These are phyloP conservation scores for Listronotus oregonensis DNA, from an alignment of 1,140 invertebrate species.

Conservation along the genomic window DNA sequence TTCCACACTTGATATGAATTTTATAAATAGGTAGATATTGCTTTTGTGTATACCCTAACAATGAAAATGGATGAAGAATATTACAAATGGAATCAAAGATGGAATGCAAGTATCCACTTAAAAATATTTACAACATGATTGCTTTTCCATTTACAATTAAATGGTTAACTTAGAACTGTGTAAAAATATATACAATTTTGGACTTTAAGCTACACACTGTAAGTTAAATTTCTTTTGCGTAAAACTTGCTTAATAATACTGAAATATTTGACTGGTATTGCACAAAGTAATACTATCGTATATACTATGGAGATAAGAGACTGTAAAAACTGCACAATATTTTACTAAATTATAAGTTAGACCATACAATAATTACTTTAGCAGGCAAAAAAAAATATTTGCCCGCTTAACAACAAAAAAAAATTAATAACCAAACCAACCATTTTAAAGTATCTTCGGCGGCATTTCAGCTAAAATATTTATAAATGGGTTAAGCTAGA, in stretches of 20 bases:
- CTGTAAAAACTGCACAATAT: too few species aligned
- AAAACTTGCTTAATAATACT: conserved; percentile 2
- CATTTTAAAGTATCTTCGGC: too few species aligned
- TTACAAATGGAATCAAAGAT: conserved; percentile 26
- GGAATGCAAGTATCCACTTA: conserved; percentile 41
- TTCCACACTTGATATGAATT: conserved; percentile 39
- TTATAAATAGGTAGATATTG: conserved; percentile 42
- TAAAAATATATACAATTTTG: conserved; percentile 43
- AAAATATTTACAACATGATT: conserved; percentile 44
- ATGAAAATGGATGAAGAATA: conserved; percentile 25
- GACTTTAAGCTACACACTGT: too few species aligned
- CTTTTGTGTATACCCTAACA: conserved; percentile 31
- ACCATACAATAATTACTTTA: too few species aligned
- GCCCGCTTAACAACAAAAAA: too few species aligned
- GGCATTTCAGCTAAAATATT: too few species aligned
- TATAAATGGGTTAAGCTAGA: too few species aligned
- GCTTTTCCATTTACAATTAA: conserved; percentile 38
- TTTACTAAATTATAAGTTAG: too few species aligned
- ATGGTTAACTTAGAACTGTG: conserved; percentile 19
- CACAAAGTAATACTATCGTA: conserved; percentile 1
- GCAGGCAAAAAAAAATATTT: too few species aligned
- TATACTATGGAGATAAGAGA: too few species aligned
- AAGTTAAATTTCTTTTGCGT: not conserved
- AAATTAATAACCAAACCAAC: too few species aligned
- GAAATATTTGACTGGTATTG: conserved; percentile 1